Conservation (phyloP, 2,113 vertebrate genomes). For the Nestor notabilis region DNA sequence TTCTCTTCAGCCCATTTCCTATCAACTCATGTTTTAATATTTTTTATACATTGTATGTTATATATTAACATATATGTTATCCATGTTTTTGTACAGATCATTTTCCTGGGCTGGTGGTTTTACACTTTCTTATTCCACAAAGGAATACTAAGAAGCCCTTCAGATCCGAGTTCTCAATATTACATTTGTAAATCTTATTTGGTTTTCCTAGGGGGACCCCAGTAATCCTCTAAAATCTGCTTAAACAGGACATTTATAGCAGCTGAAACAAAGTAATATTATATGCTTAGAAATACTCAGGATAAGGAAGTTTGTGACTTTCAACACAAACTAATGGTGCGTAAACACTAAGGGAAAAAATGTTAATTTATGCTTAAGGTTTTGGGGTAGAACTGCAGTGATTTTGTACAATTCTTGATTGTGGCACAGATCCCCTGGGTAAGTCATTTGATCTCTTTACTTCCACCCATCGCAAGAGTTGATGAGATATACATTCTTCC, state of each 20-base stretch:
- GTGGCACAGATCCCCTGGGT: background rate
- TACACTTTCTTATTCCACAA: background rate
- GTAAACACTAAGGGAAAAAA: background rate
- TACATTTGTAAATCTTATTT: background rate
- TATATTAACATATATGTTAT: background rate
- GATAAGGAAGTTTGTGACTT: background rate
- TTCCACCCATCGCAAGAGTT: background rate
- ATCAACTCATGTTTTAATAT: background rate
- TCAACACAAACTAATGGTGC: background rate
- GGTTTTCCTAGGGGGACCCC: background rate
- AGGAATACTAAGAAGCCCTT: background rate
- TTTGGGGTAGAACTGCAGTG: background rate
- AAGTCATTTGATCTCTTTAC: background rate
- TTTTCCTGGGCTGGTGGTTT: background rate
- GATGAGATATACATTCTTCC: background rate
- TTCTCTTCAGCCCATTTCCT: background rate
- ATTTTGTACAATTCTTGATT: background rate
- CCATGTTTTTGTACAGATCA: background rate
- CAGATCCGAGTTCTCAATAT: background rate
- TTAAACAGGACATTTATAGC: background rate
- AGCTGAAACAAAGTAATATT: background rate
- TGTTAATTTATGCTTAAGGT: background rate
- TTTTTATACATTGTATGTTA: background rate
- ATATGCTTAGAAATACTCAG: background rate
- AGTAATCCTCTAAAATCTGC: constrained; percentile 25